These are phyloP conservation scores for Chelidonichthys spinosus DNA, from an alignment of 2,797 vertebrate genomes.

Conservation along the genomic window DNA sequence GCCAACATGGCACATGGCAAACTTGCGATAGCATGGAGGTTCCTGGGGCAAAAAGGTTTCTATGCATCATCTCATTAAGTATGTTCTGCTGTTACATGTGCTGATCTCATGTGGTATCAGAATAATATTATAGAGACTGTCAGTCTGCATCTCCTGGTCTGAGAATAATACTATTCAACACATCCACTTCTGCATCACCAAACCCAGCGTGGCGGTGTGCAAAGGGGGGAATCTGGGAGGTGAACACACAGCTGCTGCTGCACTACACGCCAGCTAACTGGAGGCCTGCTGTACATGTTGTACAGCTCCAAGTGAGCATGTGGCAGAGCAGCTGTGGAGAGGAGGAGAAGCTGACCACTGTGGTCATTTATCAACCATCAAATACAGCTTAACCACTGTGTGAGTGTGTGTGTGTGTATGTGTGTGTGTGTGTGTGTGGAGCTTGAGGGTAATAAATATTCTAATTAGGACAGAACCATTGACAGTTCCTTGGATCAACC, in stretches of 20 bases:
- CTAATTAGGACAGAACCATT: constrained; percentile 27
- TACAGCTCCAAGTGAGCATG: constrained; percentile 46
- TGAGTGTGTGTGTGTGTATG: constrained; percentile 22
- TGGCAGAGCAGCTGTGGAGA: constrained; percentile 58
- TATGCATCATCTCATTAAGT: no score
- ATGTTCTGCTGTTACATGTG: no score
- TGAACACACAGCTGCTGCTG: background rate
- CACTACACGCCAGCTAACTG: background rate
- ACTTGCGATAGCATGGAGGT: no score
- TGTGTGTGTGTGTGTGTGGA: constrained; percentile 7
- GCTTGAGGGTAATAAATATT: constrained; percentile 24
- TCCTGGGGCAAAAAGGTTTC: background rate
- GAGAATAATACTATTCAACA: background rate
- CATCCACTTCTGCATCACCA: background rate
- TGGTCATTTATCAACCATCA: constrained; percentile 55
- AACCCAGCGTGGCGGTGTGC: background rate
- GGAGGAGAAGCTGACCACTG: constrained; percentile 41
- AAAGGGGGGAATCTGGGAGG: background rate
- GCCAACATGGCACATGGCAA: no score
- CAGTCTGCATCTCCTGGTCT: background rate
- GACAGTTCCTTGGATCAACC: constrained; percentile 26
- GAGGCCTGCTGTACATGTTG: constrained; percentile 24
- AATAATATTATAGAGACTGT: background rate
- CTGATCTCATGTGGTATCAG: background rate
- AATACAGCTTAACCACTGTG: constrained; percentile 32